Base-by-base conservation (phyloP, 2,888 invertebrate genomes). In the Dione vanillae region DNA sequence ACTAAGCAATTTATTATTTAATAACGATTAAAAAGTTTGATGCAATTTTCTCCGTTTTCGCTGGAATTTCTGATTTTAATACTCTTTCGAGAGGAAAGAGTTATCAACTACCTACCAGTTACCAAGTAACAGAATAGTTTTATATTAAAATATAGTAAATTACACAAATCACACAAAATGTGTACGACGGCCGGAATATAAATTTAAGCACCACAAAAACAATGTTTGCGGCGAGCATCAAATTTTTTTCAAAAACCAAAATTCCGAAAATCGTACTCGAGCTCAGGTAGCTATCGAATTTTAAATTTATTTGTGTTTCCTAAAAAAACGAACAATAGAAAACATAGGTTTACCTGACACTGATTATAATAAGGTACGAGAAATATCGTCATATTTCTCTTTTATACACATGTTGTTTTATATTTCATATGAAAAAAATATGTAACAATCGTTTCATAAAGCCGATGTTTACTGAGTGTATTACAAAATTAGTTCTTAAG, bases 151-250 rank as follows among this genome's bases (percentile, higher is more conserved):
- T 27, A 27, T 27, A 27, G 27, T 27, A 27, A 37, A 56, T 56
- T 11, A 16, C 16, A 12, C 8, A 6, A 27, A 9, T 54, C n/a
- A 40, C 16, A 58, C 8, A 66, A 75, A 73, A 67, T 59, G 77
- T 76, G 76, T 10, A 6, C 14, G 9, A 61, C 56, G 45, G 11
- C 72, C 72, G 58, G 35, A 51, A 40, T 70, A 72, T 75, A 70
- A 74, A 66, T 84, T 83, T 82, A 82, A 81, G 81, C 71, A 72
- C 62, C 51, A 91, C 84, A 93, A 91, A 92, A 91, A 92, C 92
- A 91, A 91, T 92, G 91, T 92, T 92, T 92, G 92, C 87, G 92
- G 93, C 88, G 89, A 89, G 85, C 89, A 87, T 89, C 82, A 78
- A 72, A 84, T 91, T 92, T 90, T 93, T 91, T 83, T 79, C 78